These are phyloP conservation scores for Lasioglossum oenotherae DNA, from an alignment of 2,888 invertebrate species.

Conservation along the genomic window DNA sequence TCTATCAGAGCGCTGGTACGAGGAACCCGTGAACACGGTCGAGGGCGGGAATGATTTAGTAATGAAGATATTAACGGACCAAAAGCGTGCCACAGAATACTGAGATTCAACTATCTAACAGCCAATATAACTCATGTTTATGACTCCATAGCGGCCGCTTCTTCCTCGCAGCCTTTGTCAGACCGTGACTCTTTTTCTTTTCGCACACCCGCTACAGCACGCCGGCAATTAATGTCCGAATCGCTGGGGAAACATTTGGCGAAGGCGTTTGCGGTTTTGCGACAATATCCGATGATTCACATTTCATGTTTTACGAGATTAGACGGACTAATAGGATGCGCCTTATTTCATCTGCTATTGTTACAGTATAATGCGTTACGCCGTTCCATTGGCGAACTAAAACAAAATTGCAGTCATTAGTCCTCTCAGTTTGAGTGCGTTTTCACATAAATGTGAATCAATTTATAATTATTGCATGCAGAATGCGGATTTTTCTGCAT, in stretches of 20 bases:
- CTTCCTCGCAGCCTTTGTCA: constrained; percentile 59
- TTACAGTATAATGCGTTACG: background rate
- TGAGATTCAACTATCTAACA: constrained; percentile 84
- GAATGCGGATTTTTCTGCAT: too few species aligned
- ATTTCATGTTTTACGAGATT: constrained; percentile 14
- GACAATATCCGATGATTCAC: constrained; percentile 9
- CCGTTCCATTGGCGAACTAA: background rate
- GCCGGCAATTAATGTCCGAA: constrained; percentile 62
- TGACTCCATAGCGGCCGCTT: constrained; percentile 79
- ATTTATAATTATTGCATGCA: too few species aligned
- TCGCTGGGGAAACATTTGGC: constrained; percentile 52
- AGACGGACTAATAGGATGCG: background rate
- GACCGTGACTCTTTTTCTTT: constrained; percentile 38
- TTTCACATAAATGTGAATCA: too few species aligned
- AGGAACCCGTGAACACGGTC: constrained; percentile 53
- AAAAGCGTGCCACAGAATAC: constrained; percentile 83
- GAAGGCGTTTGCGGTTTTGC: constrained; percentile 32
- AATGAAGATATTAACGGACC: constrained; percentile 84
- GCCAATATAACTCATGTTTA: constrained; percentile 83
- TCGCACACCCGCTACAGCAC: constrained; percentile 52
- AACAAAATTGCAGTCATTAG: background rate
- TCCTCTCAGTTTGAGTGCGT: too few species aligned
- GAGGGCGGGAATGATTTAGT: constrained; percentile 82
- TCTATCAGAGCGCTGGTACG: constrained; percentile 25
- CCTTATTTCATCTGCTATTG: background rate